Evolutionary conservation across 2,888 invertebrate genomes (phyloP).

Genomic region (Agrochola circellaris): DNA sequence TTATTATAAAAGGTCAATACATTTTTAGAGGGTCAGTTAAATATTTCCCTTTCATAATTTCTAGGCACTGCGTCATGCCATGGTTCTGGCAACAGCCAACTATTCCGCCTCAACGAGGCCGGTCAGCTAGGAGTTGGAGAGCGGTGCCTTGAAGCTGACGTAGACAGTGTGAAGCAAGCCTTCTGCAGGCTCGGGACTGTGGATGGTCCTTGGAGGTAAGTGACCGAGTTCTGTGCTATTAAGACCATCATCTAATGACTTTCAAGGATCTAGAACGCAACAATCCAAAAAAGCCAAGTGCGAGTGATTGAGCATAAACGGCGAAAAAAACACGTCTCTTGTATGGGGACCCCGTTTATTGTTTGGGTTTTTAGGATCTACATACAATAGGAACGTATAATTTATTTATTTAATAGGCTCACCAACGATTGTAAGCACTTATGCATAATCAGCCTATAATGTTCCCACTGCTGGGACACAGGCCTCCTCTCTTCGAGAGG

Average conservation of each 20-base stretch:
- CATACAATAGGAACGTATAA: too few relatives aligned
- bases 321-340: too few relatives aligned
- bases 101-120: constrained; percentile 97
- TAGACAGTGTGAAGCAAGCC: constrained; percentile 96
- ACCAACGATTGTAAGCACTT: too few relatives aligned
- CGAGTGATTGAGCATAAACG: too few relatives aligned
- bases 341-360: too few relatives aligned
- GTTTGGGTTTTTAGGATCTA: too few relatives aligned
- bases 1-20: too few relatives aligned
- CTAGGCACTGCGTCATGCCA: constrained; percentile 96
- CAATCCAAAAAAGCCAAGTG: background rate
- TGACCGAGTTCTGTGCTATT: background rate
- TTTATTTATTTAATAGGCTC: too few relatives aligned
- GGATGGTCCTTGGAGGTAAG: constrained; percentile 96
- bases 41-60: constrained; percentile 4
- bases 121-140: constrained; percentile 99
- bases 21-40: background rate
- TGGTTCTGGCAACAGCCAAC: constrained; percentile 98
- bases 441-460: too few relatives aligned
- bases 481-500: too few relatives aligned
- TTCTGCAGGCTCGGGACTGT: constrained; percentile 98
- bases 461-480: too few relatives aligned
- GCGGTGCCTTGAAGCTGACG: constrained; percentile 97
- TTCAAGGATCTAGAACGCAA: background rate
- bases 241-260: background rate